Evolutionary conservation across 2,113 vertebrate genomes (phyloP).

Genomic region (Phrynocephalus versicolor): DNA sequence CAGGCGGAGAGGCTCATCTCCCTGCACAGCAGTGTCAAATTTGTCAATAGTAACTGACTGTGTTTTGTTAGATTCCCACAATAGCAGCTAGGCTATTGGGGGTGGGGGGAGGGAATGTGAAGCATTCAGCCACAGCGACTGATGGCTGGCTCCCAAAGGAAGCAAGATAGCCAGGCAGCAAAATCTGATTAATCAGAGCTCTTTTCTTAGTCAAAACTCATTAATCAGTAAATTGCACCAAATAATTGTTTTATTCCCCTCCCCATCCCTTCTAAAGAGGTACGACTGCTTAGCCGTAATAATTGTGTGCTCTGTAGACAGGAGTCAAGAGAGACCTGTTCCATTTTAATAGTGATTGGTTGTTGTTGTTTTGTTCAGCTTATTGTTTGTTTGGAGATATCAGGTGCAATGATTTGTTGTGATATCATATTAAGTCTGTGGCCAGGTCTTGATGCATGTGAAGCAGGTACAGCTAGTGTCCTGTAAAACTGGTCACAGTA

Average conservation of each 20-base stretch:
- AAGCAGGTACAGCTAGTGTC: not conserved
- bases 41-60: not conserved
- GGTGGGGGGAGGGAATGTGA: not conserved
- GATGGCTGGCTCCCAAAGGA: not conserved
- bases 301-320: not conserved
- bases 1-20: not conserved
- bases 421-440: not conserved
- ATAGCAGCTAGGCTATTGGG: not conserved
- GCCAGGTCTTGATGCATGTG: not conserved
- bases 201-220: not conserved
- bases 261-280: not conserved
- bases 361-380: no score
- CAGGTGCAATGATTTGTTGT: not conserved
- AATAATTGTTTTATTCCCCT: not conserved
- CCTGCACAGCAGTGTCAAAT: not conserved
- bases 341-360: not conserved
- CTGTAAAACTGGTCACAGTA: not conserved
- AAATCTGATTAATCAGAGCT: not conserved
- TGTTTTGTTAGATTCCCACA: not conserved
- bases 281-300: not conserved
- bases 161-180: not conserved
- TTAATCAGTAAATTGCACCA: not conserved
- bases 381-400: not conserved
- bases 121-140: not conserved
- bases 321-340: not conserved